Conservation (phyloP, 2,113 vertebrate species). For the Oncorhynchus kisutch region DNA sequence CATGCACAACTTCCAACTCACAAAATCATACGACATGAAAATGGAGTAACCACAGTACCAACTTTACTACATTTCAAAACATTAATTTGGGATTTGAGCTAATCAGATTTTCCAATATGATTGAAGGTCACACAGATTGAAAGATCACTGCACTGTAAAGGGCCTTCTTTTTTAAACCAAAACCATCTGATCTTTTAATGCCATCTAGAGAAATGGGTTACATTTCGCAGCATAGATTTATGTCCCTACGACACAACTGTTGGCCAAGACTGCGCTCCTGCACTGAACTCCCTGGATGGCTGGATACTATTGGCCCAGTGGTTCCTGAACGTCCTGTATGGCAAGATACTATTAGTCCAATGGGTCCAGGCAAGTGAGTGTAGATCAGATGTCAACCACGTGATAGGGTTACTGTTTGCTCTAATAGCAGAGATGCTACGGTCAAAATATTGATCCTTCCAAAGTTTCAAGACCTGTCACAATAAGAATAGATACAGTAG, state of each 20-base stretch:
- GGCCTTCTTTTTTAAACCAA: constrained; percentile 30
- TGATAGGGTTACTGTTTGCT: neutral
- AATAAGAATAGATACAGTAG: neutral
- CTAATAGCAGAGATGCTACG: neutral
- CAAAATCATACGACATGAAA: neutral
- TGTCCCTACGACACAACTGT: constrained; percentile 20
- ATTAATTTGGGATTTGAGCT: neutral
- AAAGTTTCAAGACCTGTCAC: neutral
- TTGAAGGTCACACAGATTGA: neutral
- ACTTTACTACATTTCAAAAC: neutral
- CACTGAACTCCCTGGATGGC: constrained; percentile 10
- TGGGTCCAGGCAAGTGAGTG: constrained; percentile 20
- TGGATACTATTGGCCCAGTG: constrained; percentile 27
- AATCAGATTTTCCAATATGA: neutral
- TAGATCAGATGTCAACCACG: constrained; percentile 10
- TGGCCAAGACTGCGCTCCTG: constrained; percentile 8
- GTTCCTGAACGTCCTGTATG: neutral
- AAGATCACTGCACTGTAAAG: constrained; percentile 10
- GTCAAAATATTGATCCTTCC: neutral
- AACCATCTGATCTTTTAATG: constrained; percentile 39
- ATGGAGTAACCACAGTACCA: neutral
- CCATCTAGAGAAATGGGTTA: constrained; percentile 37
- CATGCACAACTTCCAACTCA: neutral
- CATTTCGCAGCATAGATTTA: constrained; percentile 33
- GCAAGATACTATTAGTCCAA: constrained; percentile 19